phyloP scores from a whole-genome alignment of 2,797 vertebrate genomes.

The Acanthornis magna region DNA sequence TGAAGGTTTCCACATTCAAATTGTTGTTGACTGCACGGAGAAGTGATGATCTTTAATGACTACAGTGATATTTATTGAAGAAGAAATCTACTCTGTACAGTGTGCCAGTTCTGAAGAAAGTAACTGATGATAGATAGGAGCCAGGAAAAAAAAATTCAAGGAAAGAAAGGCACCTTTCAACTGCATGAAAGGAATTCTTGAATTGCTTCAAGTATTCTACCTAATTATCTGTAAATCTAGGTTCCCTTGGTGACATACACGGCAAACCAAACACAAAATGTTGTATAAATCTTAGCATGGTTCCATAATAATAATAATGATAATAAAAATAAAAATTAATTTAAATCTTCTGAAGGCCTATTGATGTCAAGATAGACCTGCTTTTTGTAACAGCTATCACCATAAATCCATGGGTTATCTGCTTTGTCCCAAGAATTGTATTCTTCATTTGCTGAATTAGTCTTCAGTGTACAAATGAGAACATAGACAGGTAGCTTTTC shows the following conservation, averaged over 20 bases:
- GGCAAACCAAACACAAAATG: background rate
- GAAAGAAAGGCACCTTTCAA: conserved; percentile 23
- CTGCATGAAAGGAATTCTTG: background rate
- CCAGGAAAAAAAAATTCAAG: background rate
- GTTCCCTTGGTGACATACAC: background rate
- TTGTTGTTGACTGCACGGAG: background rate
- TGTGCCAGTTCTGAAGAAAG: background rate
- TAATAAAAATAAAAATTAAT: conserved; percentile 40
- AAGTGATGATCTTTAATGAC: conserved; percentile 1
- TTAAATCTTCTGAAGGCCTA: conserved; percentile 29
- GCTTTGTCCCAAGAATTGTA: background rate
- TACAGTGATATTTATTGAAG: background rate
- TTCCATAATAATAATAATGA: background rate
- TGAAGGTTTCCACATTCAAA: background rate
- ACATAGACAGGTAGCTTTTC: background rate
- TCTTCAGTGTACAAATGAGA: background rate
- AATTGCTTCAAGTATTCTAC: conserved; percentile 32
- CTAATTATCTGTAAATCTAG: conserved; percentile 42
- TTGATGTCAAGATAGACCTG: conserved; percentile 31
- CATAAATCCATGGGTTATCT: conserved; percentile 10
- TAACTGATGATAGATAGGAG: background rate
- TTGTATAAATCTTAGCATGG: background rate
- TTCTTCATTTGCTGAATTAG: conserved; percentile 16
- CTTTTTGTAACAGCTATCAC: background rate
- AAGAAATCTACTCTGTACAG: background rate